Percentiles rank a stretch among this genome's conserved stretches.
Conservation (phyloP, 1,140 invertebrate genomes). For the Adelges cooleyi region DNA sequence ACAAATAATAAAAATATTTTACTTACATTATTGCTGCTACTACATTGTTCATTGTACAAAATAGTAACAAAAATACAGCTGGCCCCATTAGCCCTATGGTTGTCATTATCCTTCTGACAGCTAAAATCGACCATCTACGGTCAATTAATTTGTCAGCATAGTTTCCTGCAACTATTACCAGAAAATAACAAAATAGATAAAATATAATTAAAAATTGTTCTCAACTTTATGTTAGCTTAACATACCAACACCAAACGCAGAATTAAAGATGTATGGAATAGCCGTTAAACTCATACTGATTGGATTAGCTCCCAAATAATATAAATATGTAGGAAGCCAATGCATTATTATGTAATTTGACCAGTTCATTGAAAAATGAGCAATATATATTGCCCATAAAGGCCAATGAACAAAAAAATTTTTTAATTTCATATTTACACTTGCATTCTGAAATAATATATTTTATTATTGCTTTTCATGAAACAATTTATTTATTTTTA, state of each 20-base stretch:
- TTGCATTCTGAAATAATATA: conserved; percentile 44
- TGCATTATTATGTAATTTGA: conserved; percentile 75
- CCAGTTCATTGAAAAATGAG: conserved; percentile 78
- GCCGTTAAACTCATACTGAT: conserved; percentile 66
- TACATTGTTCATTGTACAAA: conserved; percentile 61
- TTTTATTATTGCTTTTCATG: too few species aligned
- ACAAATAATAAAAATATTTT: not conserved
- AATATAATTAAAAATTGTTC: not conserved
- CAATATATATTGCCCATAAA: conserved; percentile 65
- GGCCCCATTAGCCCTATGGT: conserved; percentile 63
- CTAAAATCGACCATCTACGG: conserved; percentile 56
- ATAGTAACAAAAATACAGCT: conserved; percentile 57
- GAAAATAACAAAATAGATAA: conserved; percentile 17
- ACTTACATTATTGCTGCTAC: conserved; percentile 57
- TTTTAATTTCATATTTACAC: conserved; percentile 47
- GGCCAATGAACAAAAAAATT: conserved; percentile 61
- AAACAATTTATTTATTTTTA: too few species aligned
- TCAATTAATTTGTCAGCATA: conserved; percentile 57
- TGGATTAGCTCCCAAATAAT: conserved; percentile 55
- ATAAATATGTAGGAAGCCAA: conserved; percentile 67
- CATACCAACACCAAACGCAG: conserved; percentile 58
- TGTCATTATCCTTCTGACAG: conserved; percentile 63
- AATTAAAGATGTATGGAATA: conserved; percentile 65
- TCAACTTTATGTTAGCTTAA: conserved; percentile 9
- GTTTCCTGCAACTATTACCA: conserved; percentile 52